Percentiles rank a stretch among this genome's conserved stretches.
Evolutionary conservation across 2,113 vertebrate genomes (phyloP).

Genomic region (Anthoscopus minutus): DNA sequence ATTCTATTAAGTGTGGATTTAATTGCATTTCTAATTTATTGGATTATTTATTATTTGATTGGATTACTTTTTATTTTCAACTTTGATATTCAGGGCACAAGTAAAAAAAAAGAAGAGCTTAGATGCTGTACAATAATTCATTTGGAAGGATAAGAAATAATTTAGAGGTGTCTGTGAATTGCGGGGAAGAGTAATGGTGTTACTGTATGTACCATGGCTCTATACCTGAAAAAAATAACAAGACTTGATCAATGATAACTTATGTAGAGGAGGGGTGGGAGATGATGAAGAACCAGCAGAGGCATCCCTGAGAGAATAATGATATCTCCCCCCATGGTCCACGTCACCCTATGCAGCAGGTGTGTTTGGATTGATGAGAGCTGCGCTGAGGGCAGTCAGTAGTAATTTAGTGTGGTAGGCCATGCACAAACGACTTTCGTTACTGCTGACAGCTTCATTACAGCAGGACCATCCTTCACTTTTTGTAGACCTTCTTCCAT

Average conservation of each 20-base stretch:
- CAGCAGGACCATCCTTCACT: conserved; percentile 54
- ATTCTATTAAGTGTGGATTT: not conserved
- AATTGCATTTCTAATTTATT: too few relatives aligned
- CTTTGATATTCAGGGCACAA: conserved; percentile 13
- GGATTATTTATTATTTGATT: too few relatives aligned
- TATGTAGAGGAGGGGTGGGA: not conserved
- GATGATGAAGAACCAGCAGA: conserved; percentile 60
- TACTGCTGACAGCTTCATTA: conserved; percentile 71
- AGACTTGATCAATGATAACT: conserved; percentile 64
- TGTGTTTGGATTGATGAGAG: conserved; percentile 61
- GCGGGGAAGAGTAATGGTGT: conserved; percentile 57
- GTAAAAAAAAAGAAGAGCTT: not conserved
- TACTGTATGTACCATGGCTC: conserved; percentile 35
- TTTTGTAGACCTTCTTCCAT: conserved; percentile 50
- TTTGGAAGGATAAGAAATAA: conserved; percentile 53
- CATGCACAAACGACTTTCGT: conserved; percentile 35
- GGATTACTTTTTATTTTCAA: not conserved
- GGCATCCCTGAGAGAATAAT: conserved; percentile 55
- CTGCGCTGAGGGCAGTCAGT: conserved; percentile 26
- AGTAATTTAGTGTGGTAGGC: conserved; percentile 61
- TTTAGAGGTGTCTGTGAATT: conserved; percentile 47
- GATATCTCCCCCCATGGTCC: conserved; percentile 8
- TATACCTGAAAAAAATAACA: conserved; percentile 55
- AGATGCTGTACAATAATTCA: conserved; percentile 41
- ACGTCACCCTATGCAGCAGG: not conserved